phyloP scores from a whole-genome alignment of 2,797 vertebrate genomes.

The Calcarius lapponicus region DNA sequence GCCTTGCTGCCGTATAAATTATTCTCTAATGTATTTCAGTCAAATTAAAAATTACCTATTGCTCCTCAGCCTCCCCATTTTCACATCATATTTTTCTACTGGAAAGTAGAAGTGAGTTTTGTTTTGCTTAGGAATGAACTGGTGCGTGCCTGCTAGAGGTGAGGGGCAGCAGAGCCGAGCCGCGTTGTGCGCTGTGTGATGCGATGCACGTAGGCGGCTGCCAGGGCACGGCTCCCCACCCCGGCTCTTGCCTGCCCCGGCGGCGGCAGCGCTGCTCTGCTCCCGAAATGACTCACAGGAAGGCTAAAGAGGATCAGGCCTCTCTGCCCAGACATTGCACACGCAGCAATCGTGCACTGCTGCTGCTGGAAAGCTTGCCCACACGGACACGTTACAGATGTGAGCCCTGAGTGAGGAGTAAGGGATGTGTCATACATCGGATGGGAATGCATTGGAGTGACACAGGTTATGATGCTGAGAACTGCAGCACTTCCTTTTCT shows the following conservation, averaged over 20 bases:
- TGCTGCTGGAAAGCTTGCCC: neutral
- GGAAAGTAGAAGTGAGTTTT: neutral
- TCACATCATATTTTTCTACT: neutral
- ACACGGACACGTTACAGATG: accelerated
- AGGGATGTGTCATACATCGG: too few relatives aligned
- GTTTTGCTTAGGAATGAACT: neutral
- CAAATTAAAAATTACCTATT: neutral
- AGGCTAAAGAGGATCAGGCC: neutral
- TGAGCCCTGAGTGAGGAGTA: neutral
- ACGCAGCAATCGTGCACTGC: neutral
- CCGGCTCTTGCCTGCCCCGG: neutral
- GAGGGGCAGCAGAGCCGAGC: neutral
- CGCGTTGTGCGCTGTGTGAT: neutral
- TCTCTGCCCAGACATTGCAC: neutral
- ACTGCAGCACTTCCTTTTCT: neutral
- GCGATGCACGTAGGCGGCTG: constrained; percentile 47
- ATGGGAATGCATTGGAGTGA: neutral
- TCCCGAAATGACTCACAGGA: neutral
- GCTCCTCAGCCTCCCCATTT: neutral
- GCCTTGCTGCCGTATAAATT: neutral
- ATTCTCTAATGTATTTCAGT: neutral
- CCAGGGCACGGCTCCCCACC: neutral
- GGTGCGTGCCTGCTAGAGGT: neutral
- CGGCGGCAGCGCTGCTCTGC: neutral
- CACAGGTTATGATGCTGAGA: neutral